These are phyloP conservation scores for Alloscopus bannaensis DNA, from an alignment of 2,888 invertebrate genomes.

Conservation along the genomic window DNA sequence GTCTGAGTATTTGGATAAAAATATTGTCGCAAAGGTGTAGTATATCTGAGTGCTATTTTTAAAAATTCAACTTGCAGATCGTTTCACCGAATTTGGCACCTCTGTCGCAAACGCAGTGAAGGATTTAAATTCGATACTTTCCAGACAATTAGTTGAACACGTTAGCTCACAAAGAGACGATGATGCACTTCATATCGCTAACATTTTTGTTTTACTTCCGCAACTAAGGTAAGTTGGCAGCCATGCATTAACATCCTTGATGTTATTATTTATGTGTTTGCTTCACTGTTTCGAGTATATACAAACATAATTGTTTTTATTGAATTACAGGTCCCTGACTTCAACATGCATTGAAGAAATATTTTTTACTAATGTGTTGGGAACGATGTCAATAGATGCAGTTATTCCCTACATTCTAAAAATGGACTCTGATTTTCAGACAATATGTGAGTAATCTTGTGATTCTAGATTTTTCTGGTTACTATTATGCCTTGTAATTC, in stretches of 20 bases:
- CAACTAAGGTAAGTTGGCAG: conserved; percentile 64
- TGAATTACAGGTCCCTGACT: conserved; percentile 61
- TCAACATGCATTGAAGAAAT: conserved; percentile 84
- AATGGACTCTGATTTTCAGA: conserved; percentile 76
- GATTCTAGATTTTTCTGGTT: not conserved
- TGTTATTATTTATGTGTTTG: conserved; percentile 1
- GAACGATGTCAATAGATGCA: conserved; percentile 95
- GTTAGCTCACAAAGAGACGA: conserved; percentile 62
- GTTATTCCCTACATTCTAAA: conserved; percentile 89
- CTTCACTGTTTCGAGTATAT: conserved; percentile 1
- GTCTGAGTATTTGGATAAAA: not conserved
- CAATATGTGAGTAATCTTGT: conserved; percentile 53
- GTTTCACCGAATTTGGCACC: conserved; percentile 62
- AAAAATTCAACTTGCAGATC: conserved; percentile 57
- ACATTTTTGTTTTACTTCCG: conserved; percentile 68
- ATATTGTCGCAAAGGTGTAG: not conserved
- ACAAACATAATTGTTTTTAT: conserved; percentile 7
- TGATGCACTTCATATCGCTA: conserved; percentile 55
- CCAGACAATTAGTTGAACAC: conserved; percentile 67
- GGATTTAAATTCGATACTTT: conserved; percentile 64
- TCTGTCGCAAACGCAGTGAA: conserved; percentile 64
- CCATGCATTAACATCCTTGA: too few relatives aligned
- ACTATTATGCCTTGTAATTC: not conserved
- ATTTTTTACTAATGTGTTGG: conserved; percentile 93
- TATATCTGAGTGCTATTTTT: too few relatives aligned